Base-by-base conservation (phyloP, 2,797 vertebrate species). In the Aselliscus stoliczkanus region DNA sequence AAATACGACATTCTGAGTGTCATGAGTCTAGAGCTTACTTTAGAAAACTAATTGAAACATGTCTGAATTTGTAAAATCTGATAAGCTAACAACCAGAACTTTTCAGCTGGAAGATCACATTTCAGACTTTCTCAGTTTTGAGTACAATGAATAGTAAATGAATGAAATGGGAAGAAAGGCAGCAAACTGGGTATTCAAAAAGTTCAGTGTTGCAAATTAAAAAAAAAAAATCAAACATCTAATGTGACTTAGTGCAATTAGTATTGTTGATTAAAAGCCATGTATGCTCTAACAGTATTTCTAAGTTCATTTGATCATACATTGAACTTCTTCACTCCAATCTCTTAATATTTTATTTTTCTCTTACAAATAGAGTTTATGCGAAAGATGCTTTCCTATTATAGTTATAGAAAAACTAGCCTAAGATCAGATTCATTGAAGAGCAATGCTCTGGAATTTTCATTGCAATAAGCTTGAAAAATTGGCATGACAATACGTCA, bases 101-200 rank as follows among this genome's bases (percentile, higher is more conserved):
- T 92, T 84, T 72, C 37, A 94, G 31, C 31, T 77, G 20, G 67
- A 88, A 75, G 64, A 67, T 34, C 42, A 29, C 25, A 44, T 80
- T 83, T 88, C 80, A 84, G 54, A 90, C 76, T 90, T 89, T 86
- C 31, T 93, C 52, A 34, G 44, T 88, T 85, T 73, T 88, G 25
- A 60, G 76, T 13, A 21, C 39, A 85, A 60, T 44, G 60, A 88
- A 18, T 72, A 85, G 7, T 47, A 39, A 82, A n/a, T 82, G 15
- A 73, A 69, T 37, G 25, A 34, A 62, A 8, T n/a, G 31, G 56
- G 67, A 79, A 73, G 44, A 86, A 90, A 83, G 15, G 37, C 12
- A 47, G 52, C 1, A 18, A 21, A 29, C 4, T 47, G 4, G 2
- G 21, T 89, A 60, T 77, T 79, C n/a, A 77, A 90, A 85, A 88